Conservation (phyloP, 2,797 vertebrate genomes). For the Scarus forsteni region DNA sequence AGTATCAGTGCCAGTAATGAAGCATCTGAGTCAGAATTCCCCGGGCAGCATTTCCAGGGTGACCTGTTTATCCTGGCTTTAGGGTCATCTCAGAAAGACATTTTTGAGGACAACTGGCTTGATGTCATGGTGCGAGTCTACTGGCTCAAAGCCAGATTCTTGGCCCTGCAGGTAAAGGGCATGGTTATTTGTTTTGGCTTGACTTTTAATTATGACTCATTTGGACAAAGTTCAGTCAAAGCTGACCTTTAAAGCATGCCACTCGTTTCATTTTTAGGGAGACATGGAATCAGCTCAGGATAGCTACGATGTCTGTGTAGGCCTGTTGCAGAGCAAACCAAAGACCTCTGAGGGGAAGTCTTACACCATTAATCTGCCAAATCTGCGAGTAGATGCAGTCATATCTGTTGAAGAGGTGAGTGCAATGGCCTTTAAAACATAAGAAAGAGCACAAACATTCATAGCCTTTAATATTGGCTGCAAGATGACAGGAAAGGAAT, state of each 20-base stretch:
- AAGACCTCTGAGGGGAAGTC: constrained; percentile 76
- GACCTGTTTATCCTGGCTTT: constrained; percentile 92
- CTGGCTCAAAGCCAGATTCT: constrained; percentile 95
- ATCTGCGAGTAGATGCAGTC: constrained; percentile 89
- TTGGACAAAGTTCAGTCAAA: not conserved
- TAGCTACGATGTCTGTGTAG: constrained; percentile 94
- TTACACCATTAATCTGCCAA: constrained; percentile 88
- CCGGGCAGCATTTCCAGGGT: constrained; percentile 90
- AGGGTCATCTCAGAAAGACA: constrained; percentile 92
- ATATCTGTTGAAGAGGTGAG: constrained; percentile 95
- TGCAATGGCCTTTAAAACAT: not conserved
- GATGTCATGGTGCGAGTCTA: constrained; percentile 93
- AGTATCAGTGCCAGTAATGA: constrained; percentile 75
- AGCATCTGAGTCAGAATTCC: constrained; percentile 87
- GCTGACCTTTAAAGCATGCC: not conserved
- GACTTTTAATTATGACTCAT: not conserved
- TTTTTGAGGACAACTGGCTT: constrained; percentile 92
- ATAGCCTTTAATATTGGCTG: no score
- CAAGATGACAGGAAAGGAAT: no score
- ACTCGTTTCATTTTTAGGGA: constrained; percentile 81
- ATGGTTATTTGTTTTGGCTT: not conserved
- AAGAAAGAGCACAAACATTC: not conserved
- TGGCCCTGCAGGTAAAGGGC: constrained; percentile 90
- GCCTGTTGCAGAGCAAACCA: constrained; percentile 87
- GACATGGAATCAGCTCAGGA: constrained; percentile 97